These are phyloP conservation scores for Pseudomugil tenellus DNA, from an alignment of 2,797 vertebrate genomes.

Conservation along the genomic window DNA sequence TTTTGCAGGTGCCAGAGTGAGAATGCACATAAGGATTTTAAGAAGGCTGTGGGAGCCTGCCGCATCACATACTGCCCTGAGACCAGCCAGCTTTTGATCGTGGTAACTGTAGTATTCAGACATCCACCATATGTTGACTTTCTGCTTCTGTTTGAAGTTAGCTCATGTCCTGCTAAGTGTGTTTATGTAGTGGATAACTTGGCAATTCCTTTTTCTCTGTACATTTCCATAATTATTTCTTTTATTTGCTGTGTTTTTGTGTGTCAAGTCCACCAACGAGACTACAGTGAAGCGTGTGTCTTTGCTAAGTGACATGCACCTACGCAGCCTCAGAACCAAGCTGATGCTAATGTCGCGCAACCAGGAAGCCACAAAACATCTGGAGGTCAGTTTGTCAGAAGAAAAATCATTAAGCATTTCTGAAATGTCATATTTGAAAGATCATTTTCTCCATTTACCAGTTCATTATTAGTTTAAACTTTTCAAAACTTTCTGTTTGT, in stretches of 20 bases:
- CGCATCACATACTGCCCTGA: conserved; percentile 92
- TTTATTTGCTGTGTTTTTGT: conserved; percentile 9
- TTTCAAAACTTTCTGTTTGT: no score
- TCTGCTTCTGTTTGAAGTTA: background rate
- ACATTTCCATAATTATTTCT: background rate
- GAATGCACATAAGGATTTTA: conserved; percentile 97
- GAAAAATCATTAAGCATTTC: background rate
- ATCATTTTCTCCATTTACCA: no score
- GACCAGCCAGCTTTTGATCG: conserved; percentile 89
- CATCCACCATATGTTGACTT: background rate
- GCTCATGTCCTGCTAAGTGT: background rate
- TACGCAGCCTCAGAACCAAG: conserved; percentile 97
- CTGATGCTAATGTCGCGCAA: conserved; percentile 98
- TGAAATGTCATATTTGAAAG: no score
- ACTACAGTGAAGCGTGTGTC: conserved; percentile 94
- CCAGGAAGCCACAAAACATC: conserved; percentile 97
- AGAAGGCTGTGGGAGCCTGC: conserved; percentile 96
- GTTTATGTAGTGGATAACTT: background rate
- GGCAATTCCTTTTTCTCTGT: background rate
- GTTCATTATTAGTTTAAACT: no score
- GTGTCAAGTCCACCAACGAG: conserved; percentile 91
- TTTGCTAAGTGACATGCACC: conserved; percentile 98
- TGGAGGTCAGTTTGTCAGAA: conserved; percentile 87
- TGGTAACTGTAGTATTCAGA: conserved; percentile 82
- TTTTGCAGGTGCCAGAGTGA: conserved; percentile 90